phyloP scores from a whole-genome alignment of 1,140 invertebrate species.

The Saccostrea glomerata region DNA sequence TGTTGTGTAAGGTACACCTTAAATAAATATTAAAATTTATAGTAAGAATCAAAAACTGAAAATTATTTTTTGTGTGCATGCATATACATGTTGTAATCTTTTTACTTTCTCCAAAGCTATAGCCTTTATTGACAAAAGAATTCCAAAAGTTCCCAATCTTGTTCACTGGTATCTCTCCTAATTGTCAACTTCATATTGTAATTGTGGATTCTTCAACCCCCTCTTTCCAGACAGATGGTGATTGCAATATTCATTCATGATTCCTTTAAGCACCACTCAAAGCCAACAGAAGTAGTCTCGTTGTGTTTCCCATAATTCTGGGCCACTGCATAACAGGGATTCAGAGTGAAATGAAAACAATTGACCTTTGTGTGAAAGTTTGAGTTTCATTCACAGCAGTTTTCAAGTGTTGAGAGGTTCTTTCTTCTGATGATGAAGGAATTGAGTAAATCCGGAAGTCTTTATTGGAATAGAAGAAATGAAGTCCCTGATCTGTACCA shows the following conservation, averaged over 20 bases:
- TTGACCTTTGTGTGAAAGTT: slow-evolving; percentile 27
- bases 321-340: neutral
- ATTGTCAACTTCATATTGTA: slow-evolving; percentile 37
- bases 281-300: neutral
- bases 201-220: neutral
- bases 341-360: slow-evolving; percentile 15
- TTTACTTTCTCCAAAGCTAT: too few species aligned
- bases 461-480: neutral
- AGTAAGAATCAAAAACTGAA: too few species aligned
- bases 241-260: slow-evolving; percentile 11
- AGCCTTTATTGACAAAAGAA: too few species aligned
- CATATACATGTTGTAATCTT: too few species aligned
- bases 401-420: neutral
- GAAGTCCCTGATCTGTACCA: neutral
- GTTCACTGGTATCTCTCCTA: neutral
- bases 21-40: too few species aligned
- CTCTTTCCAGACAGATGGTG: neutral
- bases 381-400: neutral
- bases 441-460: slow-evolving; percentile 18
- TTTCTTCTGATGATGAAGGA: slow-evolving; percentile 21
- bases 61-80: too few species aligned
- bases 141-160: neutral
- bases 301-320: slow-evolving; percentile 16
- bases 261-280: neutral
- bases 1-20: too few species aligned